phyloP scores from a whole-genome alignment of 2,888 invertebrate species.

The Exocentrus adspersus region DNA sequence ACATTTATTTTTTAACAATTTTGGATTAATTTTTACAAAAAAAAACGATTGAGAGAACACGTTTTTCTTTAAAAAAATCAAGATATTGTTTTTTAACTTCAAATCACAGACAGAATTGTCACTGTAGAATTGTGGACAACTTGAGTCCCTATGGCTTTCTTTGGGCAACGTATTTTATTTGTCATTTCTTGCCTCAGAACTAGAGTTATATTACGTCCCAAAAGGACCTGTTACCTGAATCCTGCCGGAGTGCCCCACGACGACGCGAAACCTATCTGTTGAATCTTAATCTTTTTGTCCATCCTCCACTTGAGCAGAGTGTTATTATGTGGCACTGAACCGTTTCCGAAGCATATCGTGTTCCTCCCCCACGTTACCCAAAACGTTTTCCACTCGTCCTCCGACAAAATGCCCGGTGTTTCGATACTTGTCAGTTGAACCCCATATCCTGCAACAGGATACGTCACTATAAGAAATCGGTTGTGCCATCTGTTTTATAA shows the following conservation, averaged over 20 bases:
- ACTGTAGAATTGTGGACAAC: no score
- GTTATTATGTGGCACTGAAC: constrained; percentile 68
- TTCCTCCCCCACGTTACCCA: constrained; percentile 77
- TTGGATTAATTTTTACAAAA: no score
- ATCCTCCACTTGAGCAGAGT: constrained; percentile 71
- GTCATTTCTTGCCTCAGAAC: no score
- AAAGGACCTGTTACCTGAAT: constrained; percentile 66
- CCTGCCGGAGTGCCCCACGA: constrained; percentile 73
- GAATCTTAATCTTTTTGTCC: constrained; percentile 69
- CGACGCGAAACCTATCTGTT: constrained; percentile 72
- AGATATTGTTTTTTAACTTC: no score
- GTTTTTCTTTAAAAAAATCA: no score
- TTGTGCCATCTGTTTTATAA: neutral
- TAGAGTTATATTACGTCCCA: no score
- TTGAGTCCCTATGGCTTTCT: no score
- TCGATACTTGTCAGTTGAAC: constrained; percentile 70
- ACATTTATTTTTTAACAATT: neutral
- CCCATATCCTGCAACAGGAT: constrained; percentile 67
- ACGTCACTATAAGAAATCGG: neutral
- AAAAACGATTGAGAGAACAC: no score
- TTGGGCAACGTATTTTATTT: no score
- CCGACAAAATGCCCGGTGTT: constrained; percentile 69
- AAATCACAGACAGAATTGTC: no score
- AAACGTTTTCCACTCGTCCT: constrained; percentile 70
- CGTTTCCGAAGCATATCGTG: constrained; percentile 68